Base-by-base conservation (phyloP, 2,888 invertebrate species). In the Phymatocera aterrima region DNA sequence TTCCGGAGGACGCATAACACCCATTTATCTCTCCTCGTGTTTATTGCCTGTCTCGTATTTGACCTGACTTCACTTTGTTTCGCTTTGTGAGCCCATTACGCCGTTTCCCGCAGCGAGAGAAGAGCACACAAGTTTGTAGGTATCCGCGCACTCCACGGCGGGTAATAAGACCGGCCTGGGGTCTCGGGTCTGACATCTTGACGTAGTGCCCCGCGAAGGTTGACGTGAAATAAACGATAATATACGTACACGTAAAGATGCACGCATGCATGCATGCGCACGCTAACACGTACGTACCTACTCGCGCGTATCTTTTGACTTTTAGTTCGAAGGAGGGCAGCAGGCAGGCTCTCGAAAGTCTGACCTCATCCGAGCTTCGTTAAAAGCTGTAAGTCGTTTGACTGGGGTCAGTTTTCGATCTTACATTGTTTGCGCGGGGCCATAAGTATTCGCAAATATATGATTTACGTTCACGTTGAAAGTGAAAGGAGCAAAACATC, bases 21-120 rank as follows among this genome's bases (percentile, higher is more conserved):
- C 87, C 89, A 89, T 90, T 90, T 90, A 90, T 90, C 90, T 90
- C 85, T 83, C 86, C 87, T 87, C 88, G 88, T 90, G 90, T 90
- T 90, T 90, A 90, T 90, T 89, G 89, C 89, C 88, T 89, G 88
- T 90, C 89, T 85, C 89, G 87, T 89, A 88, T 86, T 89, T 89
- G 89, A 89, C 89, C 89, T 89, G 88, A 88, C 88, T 88, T 89
- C 89, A 89, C 89, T 90, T 90, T 90, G 90, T 90, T 90, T 90
- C 89, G 90, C 90, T 90, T 90, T 90, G 90, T 90, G 88, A 89
- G 88, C 88, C 90, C 89, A 90, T 90, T 90, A 90, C 88, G 87
- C 84, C 84, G 86, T 87, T 88, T 34, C 34, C 51, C 88, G 51
- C 18, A 51, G 48, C 24, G 51, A 51, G 72, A 72, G 72, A 43